Percentiles rank a stretch among this genome's conserved stretches.
Evolutionary conservation across 2,888 invertebrate species (phyloP).

Genomic region (Microctonus hyperodae): DNA sequence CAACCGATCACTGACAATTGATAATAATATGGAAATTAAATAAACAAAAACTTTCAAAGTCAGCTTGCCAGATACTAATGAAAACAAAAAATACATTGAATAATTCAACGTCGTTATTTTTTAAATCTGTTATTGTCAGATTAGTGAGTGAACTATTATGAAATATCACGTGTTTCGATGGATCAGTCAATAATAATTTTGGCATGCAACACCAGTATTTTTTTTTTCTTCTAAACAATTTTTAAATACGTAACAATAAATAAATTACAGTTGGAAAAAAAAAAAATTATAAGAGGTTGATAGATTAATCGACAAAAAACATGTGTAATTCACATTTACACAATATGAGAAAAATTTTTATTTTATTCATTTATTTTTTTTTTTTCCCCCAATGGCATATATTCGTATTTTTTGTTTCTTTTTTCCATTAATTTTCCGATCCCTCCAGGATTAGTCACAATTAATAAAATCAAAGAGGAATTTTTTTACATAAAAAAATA

Average conservation of each 20-base stretch:
- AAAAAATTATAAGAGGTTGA: no score
- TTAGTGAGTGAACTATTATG: neutral
- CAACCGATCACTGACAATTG: slow-evolving; percentile 57
- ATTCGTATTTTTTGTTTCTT: neutral
- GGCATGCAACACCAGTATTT: slow-evolving; percentile 17
- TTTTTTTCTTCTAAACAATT: neutral
- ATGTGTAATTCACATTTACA: neutral
- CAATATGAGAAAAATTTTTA: neutral
- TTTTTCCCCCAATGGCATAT: neutral
- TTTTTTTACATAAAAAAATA: no score
- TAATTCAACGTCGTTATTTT: neutral
- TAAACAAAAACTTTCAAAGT: neutral
- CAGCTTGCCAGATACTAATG: neutral
- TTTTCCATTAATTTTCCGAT: neutral
- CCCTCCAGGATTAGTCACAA: neutral
- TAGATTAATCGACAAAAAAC: no score
- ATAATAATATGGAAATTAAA: slow-evolving; percentile 19
- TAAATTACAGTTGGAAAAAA: no score
- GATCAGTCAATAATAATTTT: neutral
- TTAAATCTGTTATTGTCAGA: neutral
- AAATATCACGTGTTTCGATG: neutral
- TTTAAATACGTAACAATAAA: neutral
- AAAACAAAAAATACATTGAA: neutral
- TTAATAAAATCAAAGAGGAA: neutral
- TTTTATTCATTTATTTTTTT: neutral